Percentiles rank a stretch among this genome's conserved stretches.
These are phyloP conservation scores for Metopia argyrocephala DNA, from an alignment of 2,888 invertebrate genomes.

Conservation along the genomic window DNA sequence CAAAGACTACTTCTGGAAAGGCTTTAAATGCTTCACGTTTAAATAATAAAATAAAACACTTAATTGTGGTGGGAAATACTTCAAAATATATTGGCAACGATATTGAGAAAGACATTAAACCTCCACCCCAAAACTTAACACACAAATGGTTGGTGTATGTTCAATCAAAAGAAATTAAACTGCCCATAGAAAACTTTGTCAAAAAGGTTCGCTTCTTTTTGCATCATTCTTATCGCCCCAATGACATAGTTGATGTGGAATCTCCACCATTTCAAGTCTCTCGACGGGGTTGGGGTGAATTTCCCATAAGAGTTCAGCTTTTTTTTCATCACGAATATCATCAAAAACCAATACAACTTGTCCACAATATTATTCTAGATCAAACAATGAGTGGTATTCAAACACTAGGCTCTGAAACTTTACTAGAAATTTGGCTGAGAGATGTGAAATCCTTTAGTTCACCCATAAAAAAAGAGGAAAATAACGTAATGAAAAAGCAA, in stretches of 20 bases:
- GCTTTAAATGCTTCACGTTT: constrained; percentile 60
- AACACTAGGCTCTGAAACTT: constrained; percentile 90
- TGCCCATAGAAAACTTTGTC: constrained; percentile 83
- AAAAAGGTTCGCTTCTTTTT: constrained; percentile 88
- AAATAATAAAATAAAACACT: constrained; percentile 80
- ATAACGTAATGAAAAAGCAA: background rate
- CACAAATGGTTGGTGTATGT: constrained; percentile 96
- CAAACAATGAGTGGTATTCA: constrained; percentile 90
- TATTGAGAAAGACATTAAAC: constrained; percentile 19
- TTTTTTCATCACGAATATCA: constrained; percentile 85
- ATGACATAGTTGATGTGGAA: constrained; percentile 89
- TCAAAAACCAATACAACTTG: constrained; percentile 88
- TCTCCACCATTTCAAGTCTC: constrained; percentile 90
- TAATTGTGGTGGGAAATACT: constrained; percentile 84
- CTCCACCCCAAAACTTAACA: constrained; percentile 83
- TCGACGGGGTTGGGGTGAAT: constrained; percentile 95
- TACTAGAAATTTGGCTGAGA: constrained; percentile 86
- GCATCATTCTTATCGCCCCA: constrained; percentile 92
- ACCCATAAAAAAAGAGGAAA: background rate
- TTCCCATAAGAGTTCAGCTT: constrained; percentile 89
- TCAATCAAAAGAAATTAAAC: constrained; percentile 82
- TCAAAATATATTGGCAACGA: constrained; percentile 89
- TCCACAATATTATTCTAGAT: constrained; percentile 90
- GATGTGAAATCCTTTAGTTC: background rate
- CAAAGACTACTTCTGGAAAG: constrained; percentile 46